These are phyloP conservation scores for Chaunax sp. DNA, from an alignment of 2,797 vertebrate species.

Conservation along the genomic window DNA sequence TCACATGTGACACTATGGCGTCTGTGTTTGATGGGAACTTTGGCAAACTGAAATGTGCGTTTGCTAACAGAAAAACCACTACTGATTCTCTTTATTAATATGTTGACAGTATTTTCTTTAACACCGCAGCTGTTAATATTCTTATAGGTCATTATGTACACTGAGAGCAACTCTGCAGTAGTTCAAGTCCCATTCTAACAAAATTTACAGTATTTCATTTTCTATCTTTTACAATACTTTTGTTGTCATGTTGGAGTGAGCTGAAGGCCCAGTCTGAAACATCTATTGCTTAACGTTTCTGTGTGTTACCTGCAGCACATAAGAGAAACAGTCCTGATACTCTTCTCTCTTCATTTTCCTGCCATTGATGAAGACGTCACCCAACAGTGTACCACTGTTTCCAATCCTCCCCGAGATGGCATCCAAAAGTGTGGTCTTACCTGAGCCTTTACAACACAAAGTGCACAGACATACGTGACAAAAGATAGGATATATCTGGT, in stretches of 20 bases:
- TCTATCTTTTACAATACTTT: background rate
- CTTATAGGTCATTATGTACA: background rate
- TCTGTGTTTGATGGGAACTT: constrained; percentile 27
- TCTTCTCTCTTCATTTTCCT: constrained; percentile 85
- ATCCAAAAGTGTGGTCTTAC: constrained; percentile 95
- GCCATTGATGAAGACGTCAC: constrained; percentile 92
- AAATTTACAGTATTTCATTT: background rate
- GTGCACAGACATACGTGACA: constrained; percentile 5
- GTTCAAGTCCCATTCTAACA: background rate
- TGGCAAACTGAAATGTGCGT: constrained; percentile 8
- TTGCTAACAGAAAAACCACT: background rate
- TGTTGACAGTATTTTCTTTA: background rate
- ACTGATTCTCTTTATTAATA: constrained; percentile 2
- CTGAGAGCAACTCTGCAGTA: background rate
- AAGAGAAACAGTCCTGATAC: constrained; percentile 96
- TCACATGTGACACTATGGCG: background rate
- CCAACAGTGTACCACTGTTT: constrained; percentile 80
- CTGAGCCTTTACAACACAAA: constrained; percentile 86
- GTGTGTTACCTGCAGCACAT: constrained; percentile 90
- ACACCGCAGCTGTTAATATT: background rate
- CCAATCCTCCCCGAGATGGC: constrained; percentile 91
- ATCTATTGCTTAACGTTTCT: background rate
- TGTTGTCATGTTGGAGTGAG: background rate
- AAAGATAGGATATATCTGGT: background rate
- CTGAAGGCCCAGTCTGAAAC: background rate